Evolutionary conservation across 2,113 vertebrate species (phyloP), one percentile per base, ranked within the genome.

Genomic region (Actenoides lindsayi): DNA sequence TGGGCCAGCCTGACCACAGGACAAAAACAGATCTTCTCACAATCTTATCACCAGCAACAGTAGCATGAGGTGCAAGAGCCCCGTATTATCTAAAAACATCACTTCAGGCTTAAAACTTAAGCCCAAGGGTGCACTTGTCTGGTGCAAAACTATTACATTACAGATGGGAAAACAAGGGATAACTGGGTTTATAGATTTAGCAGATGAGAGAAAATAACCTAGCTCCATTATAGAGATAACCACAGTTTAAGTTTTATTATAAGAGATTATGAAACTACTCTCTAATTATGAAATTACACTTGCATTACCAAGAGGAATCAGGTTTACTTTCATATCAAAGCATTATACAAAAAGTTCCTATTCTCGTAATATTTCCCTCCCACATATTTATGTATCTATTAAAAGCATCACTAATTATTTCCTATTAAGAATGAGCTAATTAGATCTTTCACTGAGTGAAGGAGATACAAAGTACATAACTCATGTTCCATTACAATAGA

Each of bases 371-470:
- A 65, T 39, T 90, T 73, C 10, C 69, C 35, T 91, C 31, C 39
- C 48, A 79, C 53, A 6, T 60, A 79, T 79, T 90, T 94, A 46
- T 62, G 18, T 46, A 53, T 51, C 41, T 87, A 79, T 91, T 95
- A 87, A 82, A 93, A 87, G n/a, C 41, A 92, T 84, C n/a, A 46
- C 37, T 94, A 94, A 94, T 92, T 87, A 82, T 84, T 83, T 84
- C 46, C 44, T 89, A 37, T 73, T 84, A 96, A 92, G 69, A 79
- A 68, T 27, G 7, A 87, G 7, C 39, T 94, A 91, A 95, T 89
- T 82, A 82, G 53, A 71, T 65, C 51, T 73, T 79, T 48, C 31
- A 48, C 39, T 41, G 44, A 5, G 0, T 79, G 56, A 68, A 74
- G 83, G 60, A 88, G 44, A 83, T 79, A 76, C 5, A 64, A 51